Percentiles rank a stretch among this genome's conserved stretches.
Conservation (phyloP, 1,140 invertebrate species). For the Pissodes strobi region DNA sequence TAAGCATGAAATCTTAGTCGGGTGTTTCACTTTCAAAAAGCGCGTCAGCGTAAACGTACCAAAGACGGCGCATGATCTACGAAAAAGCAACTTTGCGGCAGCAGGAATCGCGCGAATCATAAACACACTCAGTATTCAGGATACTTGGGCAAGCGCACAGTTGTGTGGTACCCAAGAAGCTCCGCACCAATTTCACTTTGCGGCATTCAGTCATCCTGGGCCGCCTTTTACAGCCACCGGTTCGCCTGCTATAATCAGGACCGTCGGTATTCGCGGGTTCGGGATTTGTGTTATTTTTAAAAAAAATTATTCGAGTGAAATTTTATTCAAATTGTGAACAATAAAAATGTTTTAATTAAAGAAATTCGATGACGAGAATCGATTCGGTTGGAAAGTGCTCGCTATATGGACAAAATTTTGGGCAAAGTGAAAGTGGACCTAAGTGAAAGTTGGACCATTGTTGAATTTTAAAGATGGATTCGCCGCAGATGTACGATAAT, state of each 20-base stretch:
- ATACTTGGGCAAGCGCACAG: constrained; percentile 56
- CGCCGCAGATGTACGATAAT: constrained; percentile 73
- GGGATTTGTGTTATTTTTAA: no score
- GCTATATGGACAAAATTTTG: constrained; percentile 36
- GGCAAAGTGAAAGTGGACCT: constrained; percentile 49
- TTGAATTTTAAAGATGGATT: constrained; percentile 63
- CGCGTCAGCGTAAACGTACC: constrained; percentile 38
- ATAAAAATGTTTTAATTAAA: constrained; percentile 3
- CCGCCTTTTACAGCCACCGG: background rate
- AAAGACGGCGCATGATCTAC: constrained; percentile 16
- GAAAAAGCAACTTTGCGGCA: constrained; percentile 1
- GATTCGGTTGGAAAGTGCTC: constrained; percentile 36
- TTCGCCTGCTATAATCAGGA: background rate
- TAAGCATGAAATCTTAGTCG: constrained; percentile 46
- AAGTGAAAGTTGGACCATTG: constrained; percentile 50
- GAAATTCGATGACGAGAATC: background rate
- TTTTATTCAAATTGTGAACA: constrained; percentile 4
- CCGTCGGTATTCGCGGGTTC: background rate
- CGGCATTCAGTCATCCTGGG: background rate
- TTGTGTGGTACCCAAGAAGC: constrained; percentile 54
- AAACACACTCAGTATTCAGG: constrained; percentile 51
- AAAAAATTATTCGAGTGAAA: no score
- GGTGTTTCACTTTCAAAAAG: constrained; percentile 54
- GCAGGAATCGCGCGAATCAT: constrained; percentile 45
- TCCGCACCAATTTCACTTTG: background rate